Evolutionary conservation across 2,113 vertebrate species (phyloP), one percentile per base, ranked within the genome.

Genomic region (Strix aluco): DNA sequence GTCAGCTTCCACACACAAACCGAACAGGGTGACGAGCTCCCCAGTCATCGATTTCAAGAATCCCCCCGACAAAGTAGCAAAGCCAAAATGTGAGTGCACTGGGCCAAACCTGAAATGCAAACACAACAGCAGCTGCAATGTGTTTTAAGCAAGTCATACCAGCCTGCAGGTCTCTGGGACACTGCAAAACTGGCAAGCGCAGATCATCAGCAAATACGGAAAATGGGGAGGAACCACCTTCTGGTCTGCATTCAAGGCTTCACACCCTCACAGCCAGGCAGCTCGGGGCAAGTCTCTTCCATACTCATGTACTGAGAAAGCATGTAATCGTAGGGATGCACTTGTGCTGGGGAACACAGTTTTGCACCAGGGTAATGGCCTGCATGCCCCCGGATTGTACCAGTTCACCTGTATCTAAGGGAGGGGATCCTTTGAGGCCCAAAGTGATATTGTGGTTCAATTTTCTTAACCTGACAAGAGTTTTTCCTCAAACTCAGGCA

Each of bases 181-280:
- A 1, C 47, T 59, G 38, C 40, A 58, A 32, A 89, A 54, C 36
- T 10, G 11, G 11, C 55, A 65, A 34, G 23, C 19, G 30, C 51
- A 61, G 36, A 36, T 51, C 2, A 5, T n/a, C 80, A 63, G 38
- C 26, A 80, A 83, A 57, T 18, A 27, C 49, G 52, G 42, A n/a
- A 58, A 78, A 20, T 2, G 21, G 5, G 59, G 19, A 38, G 49
- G 54, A 57, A 30, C 1, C 1, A 1, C 34, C 12, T 40, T 20
- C 62, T 63, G 47, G n/a, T 49, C 38, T 46, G 44, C 0, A 1
- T 32, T 34, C 23, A 54, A 40, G 44, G n/a, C 38, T 90, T 81
- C 1, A 1, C 7, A 5, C 11, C 13, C 2, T 0, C 6, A 2
- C 29, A 58, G 40, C 10, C 0, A 0, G 23, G 36, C 11, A 26